phyloP scores from a whole-genome alignment of 2,888 invertebrate genomes.

The Habrosyne pyritoides region DNA sequence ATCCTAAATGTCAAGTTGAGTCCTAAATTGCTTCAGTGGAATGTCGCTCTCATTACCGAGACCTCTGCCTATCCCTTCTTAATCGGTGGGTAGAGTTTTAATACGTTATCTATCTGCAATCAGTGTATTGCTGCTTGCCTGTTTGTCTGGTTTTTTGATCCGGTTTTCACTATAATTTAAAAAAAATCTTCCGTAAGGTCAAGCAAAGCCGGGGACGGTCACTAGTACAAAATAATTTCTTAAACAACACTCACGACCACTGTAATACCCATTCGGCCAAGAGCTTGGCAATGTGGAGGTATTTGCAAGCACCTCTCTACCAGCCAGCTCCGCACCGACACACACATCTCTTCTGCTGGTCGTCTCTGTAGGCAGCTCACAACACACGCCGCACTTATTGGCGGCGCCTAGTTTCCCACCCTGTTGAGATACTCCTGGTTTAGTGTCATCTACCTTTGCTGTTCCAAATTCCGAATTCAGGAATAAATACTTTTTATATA shows the following conservation, averaged over 20 bases:
- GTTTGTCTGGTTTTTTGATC: too few species aligned
- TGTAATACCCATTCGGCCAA: conserved; percentile 59
- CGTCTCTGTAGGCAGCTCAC: conserved; percentile 32
- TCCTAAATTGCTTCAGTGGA: too few species aligned
- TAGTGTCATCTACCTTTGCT: background rate
- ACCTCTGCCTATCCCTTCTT: too few species aligned
- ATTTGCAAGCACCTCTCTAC: conserved; percentile 26
- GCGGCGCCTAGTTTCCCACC: conserved; percentile 43
- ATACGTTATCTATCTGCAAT: too few species aligned
- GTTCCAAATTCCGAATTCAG: background rate
- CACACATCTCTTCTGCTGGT: conserved; percentile 30
- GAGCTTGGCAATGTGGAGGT: conserved; percentile 30
- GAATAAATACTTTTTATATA: too few species aligned
- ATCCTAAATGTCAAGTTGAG: too few species aligned
- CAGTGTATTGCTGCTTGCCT: too few species aligned
- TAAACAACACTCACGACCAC: conserved; percentile 55
- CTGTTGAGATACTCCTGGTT: conserved; percentile 28
- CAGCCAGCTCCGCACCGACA: conserved; percentile 60
- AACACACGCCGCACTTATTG: conserved; percentile 63
- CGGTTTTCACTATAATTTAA: too few species aligned
- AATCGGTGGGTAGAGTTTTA: too few species aligned
- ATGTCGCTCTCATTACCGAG: too few species aligned
- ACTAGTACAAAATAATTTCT: conserved; percentile 5
- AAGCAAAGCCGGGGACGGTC: too few species aligned
- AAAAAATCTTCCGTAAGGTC: too few species aligned